Base-by-base conservation (phyloP, 30 jellyfish, hydroid and myxozoan species). In the Hydra vulgaris region DNA sequence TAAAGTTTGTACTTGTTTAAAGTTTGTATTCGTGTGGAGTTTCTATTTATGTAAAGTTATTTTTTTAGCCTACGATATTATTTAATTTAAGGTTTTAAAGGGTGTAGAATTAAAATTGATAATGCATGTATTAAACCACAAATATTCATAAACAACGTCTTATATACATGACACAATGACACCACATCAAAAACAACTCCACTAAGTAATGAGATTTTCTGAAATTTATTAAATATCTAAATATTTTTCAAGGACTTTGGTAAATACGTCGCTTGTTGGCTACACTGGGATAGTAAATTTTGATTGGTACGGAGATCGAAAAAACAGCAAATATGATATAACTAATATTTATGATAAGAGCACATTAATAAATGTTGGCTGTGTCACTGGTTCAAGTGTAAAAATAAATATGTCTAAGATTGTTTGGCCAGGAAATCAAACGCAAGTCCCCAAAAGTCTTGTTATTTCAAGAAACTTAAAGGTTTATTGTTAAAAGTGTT, bases 401-500 rank as follows among this genome's bases (percentile, higher is more conserved):
- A 1, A 40, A 1, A 66, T 89, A 15, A 81, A 76, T 71, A 21
- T 76, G 56, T 66, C 77, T 8, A 69, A 76, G 0, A 84, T 89
- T 26, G 18, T 69, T 18, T 89, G 97, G 97, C 97, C 97, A 21
- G 97, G 97, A 15, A 80, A 89, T 27, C 89, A 81, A 55, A 84
- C 89, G 0, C 55, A 40, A 16, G 81, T 54, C 8, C 97, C 97
- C 23, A 69, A 72, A 54, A 94, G 96, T 18, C 85, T 84, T 21
- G 81, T 83, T 74, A 54, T 88, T 21, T 88, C 96, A 0, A 84
- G 52, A 20, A 87, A 79, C 79, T 61, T 88, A 55, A 69, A 77
- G 95, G 96, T 83, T 23, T 40, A 79, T 86, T 40, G 61, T 3
- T 40, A 40, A n/a, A n/a, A n/a, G n/a, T n/a, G n/a, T n/a, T n/a